phyloP scores from a whole-genome alignment of 35 echinoderm and acorn worm species.

The Nesometra sesokonis region DNA sequence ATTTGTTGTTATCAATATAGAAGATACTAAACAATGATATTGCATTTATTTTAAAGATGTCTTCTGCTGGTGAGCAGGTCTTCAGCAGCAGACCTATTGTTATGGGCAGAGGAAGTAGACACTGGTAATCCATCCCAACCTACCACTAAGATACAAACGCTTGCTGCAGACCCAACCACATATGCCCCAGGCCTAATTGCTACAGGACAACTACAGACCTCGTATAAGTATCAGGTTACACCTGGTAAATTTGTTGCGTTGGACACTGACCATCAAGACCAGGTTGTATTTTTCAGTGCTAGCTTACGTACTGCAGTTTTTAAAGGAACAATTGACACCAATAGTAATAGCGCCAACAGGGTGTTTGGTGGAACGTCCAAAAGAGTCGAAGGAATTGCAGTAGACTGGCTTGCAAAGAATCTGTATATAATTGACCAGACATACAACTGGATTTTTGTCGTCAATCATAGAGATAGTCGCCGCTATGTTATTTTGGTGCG shows the following conservation, averaged over 20 bases:
- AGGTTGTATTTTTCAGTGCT: constrained; percentile 47
- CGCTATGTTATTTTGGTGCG: constrained; percentile 33
- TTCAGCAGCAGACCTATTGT: background rate
- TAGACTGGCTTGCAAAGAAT: background rate
- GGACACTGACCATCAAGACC: constrained; percentile 29
- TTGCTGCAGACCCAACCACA: constrained; percentile 36
- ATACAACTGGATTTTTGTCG: background rate
- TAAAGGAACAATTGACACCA: constrained; percentile 37
- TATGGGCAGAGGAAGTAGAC: background rate
- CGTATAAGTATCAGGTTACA: constrained; percentile 3
- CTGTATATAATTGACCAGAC: background rate
- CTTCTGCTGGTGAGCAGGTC: background rate
- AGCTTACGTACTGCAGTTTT: constrained; percentile 35
- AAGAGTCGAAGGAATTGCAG: background rate
- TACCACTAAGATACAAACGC: constrained; percentile 35
- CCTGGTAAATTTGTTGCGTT: constrained; percentile 33
- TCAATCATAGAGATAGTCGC: background rate
- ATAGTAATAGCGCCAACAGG: background rate
- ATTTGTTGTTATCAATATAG: too few relatives aligned
- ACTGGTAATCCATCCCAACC: background rate
- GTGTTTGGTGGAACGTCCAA: constrained; percentile 13
- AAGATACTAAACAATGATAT: too few relatives aligned
- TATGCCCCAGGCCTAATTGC: constrained; percentile 6
- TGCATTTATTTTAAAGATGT: background rate
- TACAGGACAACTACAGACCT: constrained; percentile 14